phyloP scores from a whole-genome alignment of 2,797 vertebrate genomes.

The Tarsius wallacei region DNA sequence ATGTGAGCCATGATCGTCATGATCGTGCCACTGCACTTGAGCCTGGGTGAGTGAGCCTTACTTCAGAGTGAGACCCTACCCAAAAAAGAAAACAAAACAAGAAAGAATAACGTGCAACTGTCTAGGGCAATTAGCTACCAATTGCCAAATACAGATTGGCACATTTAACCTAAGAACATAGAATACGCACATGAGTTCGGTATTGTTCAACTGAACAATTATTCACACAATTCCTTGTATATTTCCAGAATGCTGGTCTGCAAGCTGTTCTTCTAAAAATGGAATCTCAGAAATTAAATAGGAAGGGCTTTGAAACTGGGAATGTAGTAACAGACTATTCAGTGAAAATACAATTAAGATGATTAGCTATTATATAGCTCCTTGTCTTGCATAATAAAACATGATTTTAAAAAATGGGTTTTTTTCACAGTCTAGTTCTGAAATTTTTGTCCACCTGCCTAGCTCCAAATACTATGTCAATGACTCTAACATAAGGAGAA shows the following conservation, averaged over 20 bases:
- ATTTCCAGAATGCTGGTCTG: constrained; percentile 61
- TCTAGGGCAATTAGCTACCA: background rate
- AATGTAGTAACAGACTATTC: background rate
- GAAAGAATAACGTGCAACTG: background rate
- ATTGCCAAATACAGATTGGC: background rate
- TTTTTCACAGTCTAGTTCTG: background rate
- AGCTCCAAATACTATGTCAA: background rate
- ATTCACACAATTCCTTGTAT: constrained; percentile 30
- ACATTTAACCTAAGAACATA: background rate
- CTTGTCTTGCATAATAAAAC: constrained; percentile 16
- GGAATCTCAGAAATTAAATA: constrained; percentile 42
- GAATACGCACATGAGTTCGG: background rate
- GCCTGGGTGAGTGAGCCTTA: too few relatives aligned
- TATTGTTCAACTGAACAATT: background rate
- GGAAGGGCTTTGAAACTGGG: constrained; percentile 4
- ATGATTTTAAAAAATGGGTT: background rate
- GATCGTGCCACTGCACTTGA: too few relatives aligned
- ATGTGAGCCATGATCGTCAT: too few relatives aligned
- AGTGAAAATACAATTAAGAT: background rate
- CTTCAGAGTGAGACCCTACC: too few relatives aligned
- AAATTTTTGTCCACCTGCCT: background rate
- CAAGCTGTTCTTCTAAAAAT: background rate
- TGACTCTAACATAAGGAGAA: background rate
- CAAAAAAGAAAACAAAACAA: too few relatives aligned
- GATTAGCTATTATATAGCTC: background rate